Base-by-base conservation (phyloP, 2,113 vertebrate species). In the Carassius auratus region DNA sequence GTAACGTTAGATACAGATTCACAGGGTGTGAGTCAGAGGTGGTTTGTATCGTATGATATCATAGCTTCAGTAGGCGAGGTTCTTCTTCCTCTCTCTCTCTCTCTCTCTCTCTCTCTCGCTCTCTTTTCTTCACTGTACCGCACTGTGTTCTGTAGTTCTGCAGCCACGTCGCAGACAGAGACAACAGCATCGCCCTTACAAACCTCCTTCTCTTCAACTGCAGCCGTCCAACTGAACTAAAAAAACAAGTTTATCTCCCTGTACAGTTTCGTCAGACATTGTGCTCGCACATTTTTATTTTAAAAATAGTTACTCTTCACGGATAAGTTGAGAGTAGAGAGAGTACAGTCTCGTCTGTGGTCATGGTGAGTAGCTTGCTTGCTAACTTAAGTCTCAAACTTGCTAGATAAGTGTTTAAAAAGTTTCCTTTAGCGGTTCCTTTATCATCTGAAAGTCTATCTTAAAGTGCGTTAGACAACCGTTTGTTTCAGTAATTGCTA, bases 131-230 rank as follows among this genome's bases (percentile, higher is more conserved):
- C 62, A 38, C n/a, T 68, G 13, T 68, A 66, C 48, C 64, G 62
- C 62, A 61, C 74, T 55, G 83, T 75, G n/a, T 66, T 66, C 76
- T 61, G 86, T 78, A 57, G 36, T 88, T 83, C 68, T 86, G 75
- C 74, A 85, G 89, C 91, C 90, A 90, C 91, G 91, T 90, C 84
- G 91, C 85, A 84, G 55, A 71, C 6, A 13, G 33, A 61, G 30
- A 48, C 23, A 88, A 48, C 23, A 88, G 68, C 48, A 79, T 81
- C 38, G 61, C 38, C 15, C 23, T 64, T 48, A 50, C 1, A 42
- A 62, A 26, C 52, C 26, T 5, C 17, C 1, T 59, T 33, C 50
- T 36, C n/a, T 36, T 71, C 15, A 10, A 62, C 15, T 15, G 33
- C 13, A 62, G 7, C 30, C 76, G 36, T 21, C 55, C 10, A 59